These are phyloP conservation scores for Plebejus anna DNA, from an alignment of 2,888 invertebrate genomes.

Conservation along the genomic window DNA sequence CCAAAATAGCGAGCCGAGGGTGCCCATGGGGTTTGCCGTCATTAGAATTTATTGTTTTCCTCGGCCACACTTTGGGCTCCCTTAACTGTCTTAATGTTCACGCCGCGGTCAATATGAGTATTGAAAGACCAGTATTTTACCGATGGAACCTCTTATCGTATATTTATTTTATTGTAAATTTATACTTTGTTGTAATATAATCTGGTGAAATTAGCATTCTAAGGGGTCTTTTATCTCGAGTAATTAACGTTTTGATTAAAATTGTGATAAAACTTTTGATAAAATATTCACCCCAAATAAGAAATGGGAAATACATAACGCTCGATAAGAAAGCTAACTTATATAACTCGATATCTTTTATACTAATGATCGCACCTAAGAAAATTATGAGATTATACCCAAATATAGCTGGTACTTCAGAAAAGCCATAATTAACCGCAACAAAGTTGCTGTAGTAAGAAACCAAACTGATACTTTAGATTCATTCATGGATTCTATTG, in stretches of 20 bases:
- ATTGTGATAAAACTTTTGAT: slow-evolving; percentile 11
- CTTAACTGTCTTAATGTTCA: slow-evolving; percentile 42
- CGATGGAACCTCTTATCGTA: neutral
- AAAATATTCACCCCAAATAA: slow-evolving; percentile 6
- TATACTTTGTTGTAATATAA: neutral
- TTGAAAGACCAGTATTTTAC: neutral
- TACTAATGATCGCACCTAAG: neutral
- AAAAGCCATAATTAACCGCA: neutral
- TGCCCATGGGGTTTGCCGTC: slow-evolving; percentile 70
- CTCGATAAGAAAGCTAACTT: slow-evolving; percentile 5
- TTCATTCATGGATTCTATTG: neutral
- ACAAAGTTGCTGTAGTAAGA: neutral
- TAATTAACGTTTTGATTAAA: slow-evolving; percentile 13
- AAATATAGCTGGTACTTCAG: neutral
- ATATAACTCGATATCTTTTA: slow-evolving; percentile 1
- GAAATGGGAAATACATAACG: slow-evolving; percentile 2
- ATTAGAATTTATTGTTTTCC: slow-evolving; percentile 78
- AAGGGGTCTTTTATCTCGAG: slow-evolving; percentile 9
- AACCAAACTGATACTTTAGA: neutral
- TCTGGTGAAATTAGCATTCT: neutral
- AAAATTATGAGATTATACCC: too few species aligned
- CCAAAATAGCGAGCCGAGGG: slow-evolving; percentile 76
- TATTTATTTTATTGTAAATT: neutral
- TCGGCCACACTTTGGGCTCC: slow-evolving; percentile 68
- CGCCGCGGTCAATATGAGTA: slow-evolving; percentile 32